A percentile compares a stretch with the other conserved stretches of the same genome.
Evolutionary conservation across 2,888 invertebrate genomes (phyloP).

Genomic region (Eupithecia inturbata): DNA sequence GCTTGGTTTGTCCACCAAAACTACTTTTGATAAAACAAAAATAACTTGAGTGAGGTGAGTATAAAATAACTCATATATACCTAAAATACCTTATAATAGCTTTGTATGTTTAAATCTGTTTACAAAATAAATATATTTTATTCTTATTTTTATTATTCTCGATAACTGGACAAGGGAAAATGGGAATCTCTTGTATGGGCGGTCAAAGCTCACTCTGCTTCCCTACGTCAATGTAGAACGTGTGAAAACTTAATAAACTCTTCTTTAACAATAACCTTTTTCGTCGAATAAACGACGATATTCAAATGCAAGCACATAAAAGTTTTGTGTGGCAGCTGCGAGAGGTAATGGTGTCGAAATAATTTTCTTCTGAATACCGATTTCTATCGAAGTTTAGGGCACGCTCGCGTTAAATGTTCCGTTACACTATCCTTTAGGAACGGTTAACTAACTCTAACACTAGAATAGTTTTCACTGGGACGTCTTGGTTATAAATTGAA

Average conservation of each 20-base stretch:
- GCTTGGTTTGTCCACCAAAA: not conserved
- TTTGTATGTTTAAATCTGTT: too few species aligned
- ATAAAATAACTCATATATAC: too few species aligned
- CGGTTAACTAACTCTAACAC: conserved; percentile 39
- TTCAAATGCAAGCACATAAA: conserved; percentile 58
- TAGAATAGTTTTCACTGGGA: conserved; percentile 32
- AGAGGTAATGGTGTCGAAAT: conserved; percentile 70
- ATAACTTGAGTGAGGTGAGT: too few species aligned
- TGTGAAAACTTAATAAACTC: not conserved
- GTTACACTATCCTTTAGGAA: conserved; percentile 55
- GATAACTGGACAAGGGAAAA: not conserved
- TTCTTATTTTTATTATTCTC: too few species aligned
- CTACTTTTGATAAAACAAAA: too few species aligned
- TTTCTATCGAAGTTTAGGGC: conserved; percentile 61
- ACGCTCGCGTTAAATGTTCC: conserved; percentile 62
- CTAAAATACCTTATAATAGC: not conserved
- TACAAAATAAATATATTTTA: too few species aligned
- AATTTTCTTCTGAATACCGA: conserved; percentile 66
- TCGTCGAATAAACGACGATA: conserved; percentile 39
- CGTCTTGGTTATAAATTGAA: conserved; percentile 13
- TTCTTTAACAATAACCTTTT: conserved; percentile 18
- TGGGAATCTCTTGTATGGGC: not conserved
- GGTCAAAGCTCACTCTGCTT: not conserved
- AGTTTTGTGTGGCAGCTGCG: conserved; percentile 65
- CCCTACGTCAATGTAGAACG: not conserved